Base-by-base conservation (phyloP, 2,888 invertebrate genomes). In the Gymnoscelis rufifasciata region DNA sequence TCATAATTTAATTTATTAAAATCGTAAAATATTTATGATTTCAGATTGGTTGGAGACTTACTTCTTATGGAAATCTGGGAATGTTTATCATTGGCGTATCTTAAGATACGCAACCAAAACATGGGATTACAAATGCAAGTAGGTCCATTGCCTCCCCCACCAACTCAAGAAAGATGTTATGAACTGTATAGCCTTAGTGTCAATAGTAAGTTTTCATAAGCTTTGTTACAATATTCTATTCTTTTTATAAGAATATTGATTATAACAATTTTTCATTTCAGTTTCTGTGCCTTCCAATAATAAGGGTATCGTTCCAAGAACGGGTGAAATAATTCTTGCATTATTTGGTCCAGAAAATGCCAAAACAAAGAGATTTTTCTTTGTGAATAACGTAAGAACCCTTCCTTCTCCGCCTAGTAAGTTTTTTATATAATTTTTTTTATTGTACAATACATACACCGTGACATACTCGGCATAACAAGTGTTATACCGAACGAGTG, bases 61-160 rank as follows among this genome's bases (percentile, higher is more conserved):
- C 73, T 92, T 33, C 70, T 92, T 4, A 80, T 91, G 68, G 92
- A 93, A 69, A 87, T 91, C 33, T 93, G 93, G 93, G 88, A 90
- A 60, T 80, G 74, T 51, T 57, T 89, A 48, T 69, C 84, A 4
- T 68, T 83, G 56, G 78, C 77, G 0, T 74, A 77, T 54, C 66
- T 60, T 59, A 78, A 73, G 54, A 63, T 61, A 14, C 59, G 64
- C 2, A 65, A 59, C 39, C 67, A 73, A 52, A 62, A 51, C 8
- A 50, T 44, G 39, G 58, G 52, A 6, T 49, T 82, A 7, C 60
- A 71, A 57, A 74, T 87, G 75, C 66, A 68, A 52, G 75, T 87
- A 41, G 78, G 76, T 43, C 71, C 76, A 8, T 52, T 83, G 28
- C 81, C 84, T 1, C 75, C 79, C 2, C 60, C 65, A 1, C 78